These are phyloP conservation scores for Artemia sinica DNA, from an alignment of 2,888 invertebrate genomes.

Conservation along the genomic window DNA sequence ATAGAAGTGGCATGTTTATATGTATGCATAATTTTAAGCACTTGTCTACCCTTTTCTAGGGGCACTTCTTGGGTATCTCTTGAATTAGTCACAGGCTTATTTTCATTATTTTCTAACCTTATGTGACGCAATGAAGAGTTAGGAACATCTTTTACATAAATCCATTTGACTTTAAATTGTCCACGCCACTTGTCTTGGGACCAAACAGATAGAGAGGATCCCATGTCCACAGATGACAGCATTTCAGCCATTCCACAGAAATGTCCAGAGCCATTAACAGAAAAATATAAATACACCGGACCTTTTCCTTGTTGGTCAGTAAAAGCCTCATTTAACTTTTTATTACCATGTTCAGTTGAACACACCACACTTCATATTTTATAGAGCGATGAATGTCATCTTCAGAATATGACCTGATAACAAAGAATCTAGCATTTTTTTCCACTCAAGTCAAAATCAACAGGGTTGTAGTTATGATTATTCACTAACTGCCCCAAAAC, in stretches of 20 bases:
- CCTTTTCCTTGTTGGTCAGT: conserved; percentile 59
- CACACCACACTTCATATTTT: conserved; percentile 99
- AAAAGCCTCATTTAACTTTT: conserved; percentile 78
- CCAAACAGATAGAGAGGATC: conserved; percentile 84
- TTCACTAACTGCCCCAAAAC: conserved; percentile 69
- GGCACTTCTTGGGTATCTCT: conserved; percentile 96
- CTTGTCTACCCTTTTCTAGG: conserved; percentile 69
- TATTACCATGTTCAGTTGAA: conserved; percentile 91
- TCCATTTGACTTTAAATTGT: conserved; percentile 91
- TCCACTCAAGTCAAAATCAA: conserved; percentile 71
- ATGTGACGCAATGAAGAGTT: conserved; percentile 82
- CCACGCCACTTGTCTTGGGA: conserved; percentile 99
- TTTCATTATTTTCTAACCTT: conserved; percentile 91
- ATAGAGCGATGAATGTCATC: conserved; percentile 87
- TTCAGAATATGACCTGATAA: conserved; percentile 94
- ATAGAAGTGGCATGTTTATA: conserved; percentile 85
- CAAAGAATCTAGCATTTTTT: conserved; percentile 75
- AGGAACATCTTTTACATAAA: conserved; percentile 94
- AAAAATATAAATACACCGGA: conserved; percentile 73
- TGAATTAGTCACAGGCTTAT: conserved; percentile 94
- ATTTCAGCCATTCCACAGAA: conserved; percentile 99
- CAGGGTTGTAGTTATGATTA: conserved; percentile 87
- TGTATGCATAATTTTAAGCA: conserved; percentile 75
- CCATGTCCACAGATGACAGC: conserved; percentile 84
- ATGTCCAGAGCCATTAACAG: conserved; percentile 91